These are phyloP conservation scores for Homarus gammarus DNA, from an alignment of 2,888 invertebrate genomes.

Conservation along the genomic window DNA sequence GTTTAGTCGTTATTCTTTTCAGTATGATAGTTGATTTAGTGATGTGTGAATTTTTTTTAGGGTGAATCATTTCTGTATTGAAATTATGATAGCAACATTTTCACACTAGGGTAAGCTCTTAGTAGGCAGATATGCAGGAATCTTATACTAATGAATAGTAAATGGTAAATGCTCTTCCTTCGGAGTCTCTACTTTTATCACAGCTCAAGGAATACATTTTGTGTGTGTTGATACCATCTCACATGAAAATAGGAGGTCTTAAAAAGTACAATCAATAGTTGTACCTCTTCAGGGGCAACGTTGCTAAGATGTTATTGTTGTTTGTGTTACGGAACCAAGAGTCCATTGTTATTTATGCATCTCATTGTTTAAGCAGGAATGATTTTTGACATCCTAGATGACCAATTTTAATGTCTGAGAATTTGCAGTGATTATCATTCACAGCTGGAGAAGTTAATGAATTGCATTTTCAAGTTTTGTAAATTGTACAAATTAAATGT, in stretches of 20 bases:
- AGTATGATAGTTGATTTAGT: background rate
- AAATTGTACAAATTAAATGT: background rate
- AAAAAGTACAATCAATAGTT: constrained; percentile 36
- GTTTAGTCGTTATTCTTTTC: background rate
- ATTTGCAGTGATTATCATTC: background rate
- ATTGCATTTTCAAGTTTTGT: background rate
- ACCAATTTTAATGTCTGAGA: background rate
- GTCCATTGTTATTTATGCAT: constrained; percentile 31
- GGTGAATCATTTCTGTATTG: background rate
- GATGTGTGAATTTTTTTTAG: background rate
- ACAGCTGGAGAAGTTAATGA: background rate
- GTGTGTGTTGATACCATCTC: constrained; percentile 16
- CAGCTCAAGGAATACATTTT: constrained; percentile 24
- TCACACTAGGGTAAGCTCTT: background rate
- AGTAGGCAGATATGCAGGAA: background rate
- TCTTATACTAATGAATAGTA: background rate
- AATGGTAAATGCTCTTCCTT: constrained; percentile 1
- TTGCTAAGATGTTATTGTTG: constrained; percentile 25
- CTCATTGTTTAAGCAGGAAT: constrained; percentile 16
- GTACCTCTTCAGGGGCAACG: background rate
- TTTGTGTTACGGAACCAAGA: constrained; percentile 21
- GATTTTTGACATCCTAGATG: background rate
- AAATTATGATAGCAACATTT: background rate
- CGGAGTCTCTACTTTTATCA: background rate
- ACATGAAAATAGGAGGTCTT: constrained; percentile 18